phyloP scores from a whole-genome alignment of 2,113 vertebrate species.

The Vidua macroura region DNA sequence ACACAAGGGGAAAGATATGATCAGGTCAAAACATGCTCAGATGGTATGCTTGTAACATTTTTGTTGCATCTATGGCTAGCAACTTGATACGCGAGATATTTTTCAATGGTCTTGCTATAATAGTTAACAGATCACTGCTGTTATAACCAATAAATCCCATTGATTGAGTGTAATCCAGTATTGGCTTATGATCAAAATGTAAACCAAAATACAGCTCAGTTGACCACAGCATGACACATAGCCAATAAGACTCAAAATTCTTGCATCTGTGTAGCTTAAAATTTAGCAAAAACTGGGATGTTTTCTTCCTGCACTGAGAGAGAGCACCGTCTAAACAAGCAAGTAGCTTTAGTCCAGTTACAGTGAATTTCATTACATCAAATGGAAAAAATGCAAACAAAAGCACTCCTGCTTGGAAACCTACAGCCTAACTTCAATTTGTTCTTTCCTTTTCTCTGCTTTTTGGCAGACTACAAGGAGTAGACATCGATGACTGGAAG shows the following conservation, averaged over 20 bases:
- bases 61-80: neutral
- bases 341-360: neutral
- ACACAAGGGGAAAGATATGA: neutral
- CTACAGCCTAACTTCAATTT: neutral
- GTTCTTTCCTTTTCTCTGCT: neutral
- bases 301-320: neutral
- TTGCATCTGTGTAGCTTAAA: neutral
- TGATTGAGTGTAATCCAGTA: neutral
- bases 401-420: neutral
- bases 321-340: neutral
- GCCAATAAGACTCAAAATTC: neutral
- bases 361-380: neutral
- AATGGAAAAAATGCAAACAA: neutral
- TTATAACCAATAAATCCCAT: neutral
- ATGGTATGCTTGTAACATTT: neutral
- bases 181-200: neutral
- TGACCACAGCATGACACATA: neutral
- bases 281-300: neutral
- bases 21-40: neutral
- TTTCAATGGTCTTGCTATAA: neutral
- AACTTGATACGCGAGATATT: neutral
- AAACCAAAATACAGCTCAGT: neutral
- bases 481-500: neutral
- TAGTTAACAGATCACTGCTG: neutral
- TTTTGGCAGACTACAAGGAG: neutral